These are phyloP conservation scores for Manacus vitellinus DNA, from an alignment of 2,113 vertebrate genomes.

Conservation along the genomic window DNA sequence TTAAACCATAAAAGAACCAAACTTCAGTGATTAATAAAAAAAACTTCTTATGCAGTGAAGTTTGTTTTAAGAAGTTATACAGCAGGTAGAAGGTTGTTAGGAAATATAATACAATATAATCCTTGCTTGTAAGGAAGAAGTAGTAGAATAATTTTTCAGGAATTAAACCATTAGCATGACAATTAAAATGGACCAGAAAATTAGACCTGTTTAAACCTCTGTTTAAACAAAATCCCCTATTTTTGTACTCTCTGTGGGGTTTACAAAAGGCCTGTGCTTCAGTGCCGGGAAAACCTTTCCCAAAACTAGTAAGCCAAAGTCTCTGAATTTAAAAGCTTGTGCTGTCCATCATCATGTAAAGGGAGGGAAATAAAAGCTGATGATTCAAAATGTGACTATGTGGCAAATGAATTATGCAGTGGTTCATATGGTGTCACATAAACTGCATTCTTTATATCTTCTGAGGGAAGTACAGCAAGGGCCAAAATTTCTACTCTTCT, in stretches of 20 bases:
- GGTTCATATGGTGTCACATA: neutral
- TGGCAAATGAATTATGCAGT: neutral
- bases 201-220: neutral
- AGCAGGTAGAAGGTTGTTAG: neutral
- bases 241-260: no score
- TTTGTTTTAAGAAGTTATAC: neutral
- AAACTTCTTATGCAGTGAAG: neutral
- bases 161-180: neutral
- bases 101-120: neutral
- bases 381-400: neutral
- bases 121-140: neutral
- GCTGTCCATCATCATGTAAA: neutral
- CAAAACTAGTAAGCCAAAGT: neutral
- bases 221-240: no score
- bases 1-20: neutral
- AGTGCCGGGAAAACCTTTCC: neutral
- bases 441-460: neutral
- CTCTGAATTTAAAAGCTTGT: neutral
- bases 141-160: neutral
- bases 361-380: neutral
- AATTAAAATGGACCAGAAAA: neutral
- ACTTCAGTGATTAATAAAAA: neutral
- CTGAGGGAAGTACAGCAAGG: neutral
- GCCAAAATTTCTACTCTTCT: neutral
- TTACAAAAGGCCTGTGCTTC: neutral